These are phyloP conservation scores for Rhamnusium bicolor DNA, from an alignment of 2,888 invertebrate species.

Conservation along the genomic window DNA sequence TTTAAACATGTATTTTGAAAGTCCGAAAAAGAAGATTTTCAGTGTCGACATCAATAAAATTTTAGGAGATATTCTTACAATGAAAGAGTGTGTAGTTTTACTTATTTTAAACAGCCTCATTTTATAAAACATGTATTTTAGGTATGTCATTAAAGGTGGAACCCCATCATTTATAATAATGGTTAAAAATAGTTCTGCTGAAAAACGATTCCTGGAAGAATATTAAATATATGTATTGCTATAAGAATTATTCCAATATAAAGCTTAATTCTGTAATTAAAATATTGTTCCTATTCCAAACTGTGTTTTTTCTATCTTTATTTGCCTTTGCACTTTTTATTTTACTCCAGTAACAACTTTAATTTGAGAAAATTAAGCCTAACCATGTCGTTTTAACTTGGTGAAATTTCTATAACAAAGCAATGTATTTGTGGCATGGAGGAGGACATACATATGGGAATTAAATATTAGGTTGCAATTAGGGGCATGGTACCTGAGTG, in stretches of 20 bases:
- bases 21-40: conserved; percentile 75
- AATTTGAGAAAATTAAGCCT: no score
- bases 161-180: conserved; percentile 79
- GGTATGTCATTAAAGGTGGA: conserved; percentile 77
- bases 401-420: no score
- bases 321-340: no score
- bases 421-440: no score
- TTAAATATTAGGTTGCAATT: no score
- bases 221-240: conserved; percentile 29
- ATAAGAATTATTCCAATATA: no score
- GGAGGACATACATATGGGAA: no score
- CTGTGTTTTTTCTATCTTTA: no score
- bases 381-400: no score
- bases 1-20: conserved; percentile 84
- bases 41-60: conserved; percentile 74
- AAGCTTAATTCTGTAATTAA: no score
- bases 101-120: conserved; percentile 19
- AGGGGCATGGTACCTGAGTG: no score
- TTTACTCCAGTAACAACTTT: no score
- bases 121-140: conserved; percentile 61
- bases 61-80: conserved; percentile 76
- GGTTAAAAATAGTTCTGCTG: conserved; percentile 74
- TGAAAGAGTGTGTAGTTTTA: conserved; percentile 74
- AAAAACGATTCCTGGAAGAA: conserved; percentile 73
- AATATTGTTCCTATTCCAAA: not conserved